Evolutionary conservation across 2,797 vertebrate species (phyloP), one percentile per base, ranked within the genome.

Genomic region (Bradypodion pumilum): DNA sequence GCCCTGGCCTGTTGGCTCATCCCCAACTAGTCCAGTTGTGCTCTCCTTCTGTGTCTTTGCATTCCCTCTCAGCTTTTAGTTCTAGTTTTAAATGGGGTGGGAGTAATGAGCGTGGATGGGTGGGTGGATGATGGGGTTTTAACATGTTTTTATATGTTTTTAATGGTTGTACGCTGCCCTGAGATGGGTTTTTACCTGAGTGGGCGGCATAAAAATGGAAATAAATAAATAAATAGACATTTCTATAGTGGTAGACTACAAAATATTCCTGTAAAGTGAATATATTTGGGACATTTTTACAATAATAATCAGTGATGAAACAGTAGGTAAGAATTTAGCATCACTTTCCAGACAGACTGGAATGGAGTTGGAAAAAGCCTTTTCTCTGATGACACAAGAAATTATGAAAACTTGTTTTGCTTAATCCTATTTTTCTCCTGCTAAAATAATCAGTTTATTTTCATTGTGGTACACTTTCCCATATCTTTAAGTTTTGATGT

Each of bases 401-500:
- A 80, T 4, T 0, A 84, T 0, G 42, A 42, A 49, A 59, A 76
- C 5, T 62, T 83, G 27, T 59, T 78, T 27, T 1, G 81, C 81
- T 79, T n/a, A 74, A 59, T 72, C 5, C 21, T 65, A 7, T 89
- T n/a, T 80, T 75, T 79, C 68, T 2, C 2, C 74, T 37, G 49
- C 86, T 70, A 32, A 86, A 23, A 25, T 84, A 72, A 84, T 69
- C 7, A 2, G 1, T 81, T 80, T 44, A 59, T 80, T 49, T 86
- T 83, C 23, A 69, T 15, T 5, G 73, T 1, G 78, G 56, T 1
- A 85, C 40, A 81, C 25, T 72, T 73, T 1, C 16, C 1, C 12
- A 49, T n/a, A 74, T 19, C 66, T 25, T 79, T 35, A 69, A 15
- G 40, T 66, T 91, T 78, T 87, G 2, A 70, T 16, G 56, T 25